Conservation (phyloP, 2,797 vertebrate species). For the Gila robusta region DNA sequence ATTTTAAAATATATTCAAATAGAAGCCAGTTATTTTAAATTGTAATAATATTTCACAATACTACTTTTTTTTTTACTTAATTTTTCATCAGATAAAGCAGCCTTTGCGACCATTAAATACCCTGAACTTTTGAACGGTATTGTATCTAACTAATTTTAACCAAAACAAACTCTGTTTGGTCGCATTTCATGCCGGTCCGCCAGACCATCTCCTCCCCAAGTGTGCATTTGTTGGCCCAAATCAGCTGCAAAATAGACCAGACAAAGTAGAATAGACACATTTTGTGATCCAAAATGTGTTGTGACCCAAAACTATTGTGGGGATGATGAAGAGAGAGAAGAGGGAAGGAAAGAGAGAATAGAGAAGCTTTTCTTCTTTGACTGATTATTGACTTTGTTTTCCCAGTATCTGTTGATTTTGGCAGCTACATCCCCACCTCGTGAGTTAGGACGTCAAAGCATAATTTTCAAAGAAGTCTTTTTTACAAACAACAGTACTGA, state of each 20-base stretch:
- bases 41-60: background rate
- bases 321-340: conserved; percentile 64
- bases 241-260: background rate
- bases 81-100: background rate
- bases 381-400: conserved; percentile 69
- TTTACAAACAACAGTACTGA: conserved; percentile 32
- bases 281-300: conserved; percentile 57
- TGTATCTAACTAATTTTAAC: background rate
- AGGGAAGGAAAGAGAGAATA: conserved; percentile 61
- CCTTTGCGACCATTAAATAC: background rate
- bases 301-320: conserved; percentile 66
- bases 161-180: background rate
- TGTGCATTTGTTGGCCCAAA: background rate
- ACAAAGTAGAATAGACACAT: too few relatives aligned
- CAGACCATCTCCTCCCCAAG: background rate
- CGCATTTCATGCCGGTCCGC: background rate
- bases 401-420: conserved; percentile 76
- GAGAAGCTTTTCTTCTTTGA: conserved; percentile 67
- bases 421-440: conserved; percentile 67
- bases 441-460: conserved; percentile 77
- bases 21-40: background rate
- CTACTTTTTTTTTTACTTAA: too few relatives aligned
- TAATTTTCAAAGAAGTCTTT: conserved; percentile 64
- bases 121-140: background rate
- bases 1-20: background rate